A percentile compares a stretch with the other conserved stretches of the same genome.
Conservation (phyloP, 2,113 vertebrate species). For the Puma concolor region DNA sequence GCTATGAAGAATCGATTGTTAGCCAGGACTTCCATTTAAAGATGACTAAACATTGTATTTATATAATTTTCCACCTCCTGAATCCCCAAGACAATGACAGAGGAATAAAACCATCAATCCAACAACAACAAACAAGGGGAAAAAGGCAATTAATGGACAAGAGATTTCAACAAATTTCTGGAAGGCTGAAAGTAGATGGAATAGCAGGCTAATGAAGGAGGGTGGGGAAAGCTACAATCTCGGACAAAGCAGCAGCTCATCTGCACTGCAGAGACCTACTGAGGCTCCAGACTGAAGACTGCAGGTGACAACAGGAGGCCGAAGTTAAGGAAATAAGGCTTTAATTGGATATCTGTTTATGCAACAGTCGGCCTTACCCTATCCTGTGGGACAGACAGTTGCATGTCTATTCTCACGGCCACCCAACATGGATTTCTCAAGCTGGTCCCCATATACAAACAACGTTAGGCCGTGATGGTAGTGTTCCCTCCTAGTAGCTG, state of each 20-base stretch:
- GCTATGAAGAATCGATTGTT: background rate
- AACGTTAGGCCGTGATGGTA: background rate
- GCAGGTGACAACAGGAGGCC: background rate
- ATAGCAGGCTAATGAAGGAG: background rate
- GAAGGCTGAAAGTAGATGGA: constrained; percentile 5
- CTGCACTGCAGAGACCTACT: background rate
- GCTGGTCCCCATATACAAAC: background rate
- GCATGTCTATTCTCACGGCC: background rate
- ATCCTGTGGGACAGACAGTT: background rate
- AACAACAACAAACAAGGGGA: background rate
- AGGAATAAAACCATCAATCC: background rate
- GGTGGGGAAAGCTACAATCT: background rate
- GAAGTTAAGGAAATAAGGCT: background rate
- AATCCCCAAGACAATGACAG: background rate
- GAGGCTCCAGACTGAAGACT: background rate
- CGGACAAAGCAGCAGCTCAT: background rate
- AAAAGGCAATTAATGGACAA: background rate
- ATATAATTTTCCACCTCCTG: background rate
- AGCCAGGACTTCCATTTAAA: background rate
- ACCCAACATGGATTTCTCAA: background rate
- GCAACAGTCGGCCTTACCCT: background rate
- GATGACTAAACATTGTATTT: background rate
- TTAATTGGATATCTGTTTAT: background rate
- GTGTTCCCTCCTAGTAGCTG: background rate
- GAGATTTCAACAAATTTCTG: background rate